Percentiles rank a stretch among this genome's conserved stretches.
phyloP scores from a whole-genome alignment of 2,797 vertebrate species.

The Philypnodon macrostomus region DNA sequence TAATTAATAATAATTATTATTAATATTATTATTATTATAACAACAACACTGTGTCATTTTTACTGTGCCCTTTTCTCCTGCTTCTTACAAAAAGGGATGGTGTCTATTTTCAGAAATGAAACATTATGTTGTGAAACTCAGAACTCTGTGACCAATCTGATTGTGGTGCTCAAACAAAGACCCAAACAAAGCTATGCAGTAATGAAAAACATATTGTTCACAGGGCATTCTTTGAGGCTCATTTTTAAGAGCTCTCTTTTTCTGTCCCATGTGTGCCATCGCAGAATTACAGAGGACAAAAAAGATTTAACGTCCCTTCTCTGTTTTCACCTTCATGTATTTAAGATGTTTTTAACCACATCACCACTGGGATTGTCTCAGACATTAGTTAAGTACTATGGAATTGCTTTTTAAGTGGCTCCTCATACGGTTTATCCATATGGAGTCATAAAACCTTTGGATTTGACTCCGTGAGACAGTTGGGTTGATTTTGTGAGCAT shows the following conservation, averaged over 20 bases:
- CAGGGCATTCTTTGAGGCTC: conserved; percentile 49
- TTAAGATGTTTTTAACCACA: conserved; percentile 44
- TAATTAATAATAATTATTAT: too few relatives aligned
- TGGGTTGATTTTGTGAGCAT: conserved; percentile 1
- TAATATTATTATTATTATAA: too few relatives aligned
- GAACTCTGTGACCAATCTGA: conserved; percentile 1
- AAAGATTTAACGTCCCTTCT: conserved; percentile 41
- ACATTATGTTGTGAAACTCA: conserved; percentile 49
- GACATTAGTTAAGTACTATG: conserved; percentile 37
- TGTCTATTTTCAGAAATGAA: conserved; percentile 29
- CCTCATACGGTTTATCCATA: conserved; percentile 31
- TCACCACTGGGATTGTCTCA: conserved; percentile 32
- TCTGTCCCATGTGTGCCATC: conserved; percentile 44
- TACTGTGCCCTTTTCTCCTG: conserved; percentile 41
- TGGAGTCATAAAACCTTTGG: conserved; percentile 36
- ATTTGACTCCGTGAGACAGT: conserved; percentile 13
- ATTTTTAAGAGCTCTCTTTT: conserved; percentile 56
- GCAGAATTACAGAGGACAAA: conserved; percentile 37
- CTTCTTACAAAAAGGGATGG: too few relatives aligned
- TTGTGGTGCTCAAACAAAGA: too few relatives aligned
- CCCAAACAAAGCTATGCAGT: conserved; percentile 62
- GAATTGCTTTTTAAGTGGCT: conserved; percentile 27
- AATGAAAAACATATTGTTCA: conserved; percentile 66
- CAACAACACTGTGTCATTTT: conserved; percentile 24
- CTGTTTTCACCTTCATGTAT: conserved; percentile 43